phyloP scores from a whole-genome alignment of 1,140 invertebrate species.

The Hestina assimilis region DNA sequence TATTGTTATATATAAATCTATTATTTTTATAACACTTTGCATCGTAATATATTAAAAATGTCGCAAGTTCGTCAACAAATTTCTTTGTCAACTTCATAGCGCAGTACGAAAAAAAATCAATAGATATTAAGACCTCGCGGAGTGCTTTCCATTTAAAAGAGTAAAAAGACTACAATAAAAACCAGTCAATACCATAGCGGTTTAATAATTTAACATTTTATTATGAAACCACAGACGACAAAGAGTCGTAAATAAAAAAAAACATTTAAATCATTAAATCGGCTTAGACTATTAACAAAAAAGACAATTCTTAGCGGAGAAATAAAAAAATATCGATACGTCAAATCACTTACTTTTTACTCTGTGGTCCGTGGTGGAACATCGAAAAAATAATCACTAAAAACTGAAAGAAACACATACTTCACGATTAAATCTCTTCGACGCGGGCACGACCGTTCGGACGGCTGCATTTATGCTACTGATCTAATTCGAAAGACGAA shows the following conservation, averaged over 20 bases:
- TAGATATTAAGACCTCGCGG: not conserved
- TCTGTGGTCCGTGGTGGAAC: not conserved
- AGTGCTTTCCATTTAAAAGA: slow-evolving; percentile 1
- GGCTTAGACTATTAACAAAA: slow-evolving; percentile 4
- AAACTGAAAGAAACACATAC: slow-evolving; percentile 1
- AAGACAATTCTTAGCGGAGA: not conserved
- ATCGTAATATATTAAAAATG: no score
- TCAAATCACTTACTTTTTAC: not conserved
- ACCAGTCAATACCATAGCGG: not conserved
- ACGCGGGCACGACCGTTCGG: slow-evolving; percentile 29
- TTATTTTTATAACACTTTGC: no score
- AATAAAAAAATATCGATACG: not conserved
- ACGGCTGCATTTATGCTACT: slow-evolving; percentile 51
- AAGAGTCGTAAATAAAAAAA: slow-evolving; percentile 18
- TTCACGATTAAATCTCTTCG: slow-evolving; percentile 1
- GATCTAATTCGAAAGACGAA: slow-evolving; percentile 73
- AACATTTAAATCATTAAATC: slow-evolving; percentile 10
- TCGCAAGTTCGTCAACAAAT: no score
- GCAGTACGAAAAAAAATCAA: not conserved
- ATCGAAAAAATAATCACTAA: slow-evolving; percentile 1
- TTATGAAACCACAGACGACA: slow-evolving; percentile 23
- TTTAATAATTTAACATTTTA: slow-evolving; percentile 17
- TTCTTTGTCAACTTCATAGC: not conserved
- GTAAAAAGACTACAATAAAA: not conserved
- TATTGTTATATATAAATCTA: no score